phyloP scores from a whole-genome alignment of 2,113 vertebrate genomes.

The Nipponia nippon region DNA sequence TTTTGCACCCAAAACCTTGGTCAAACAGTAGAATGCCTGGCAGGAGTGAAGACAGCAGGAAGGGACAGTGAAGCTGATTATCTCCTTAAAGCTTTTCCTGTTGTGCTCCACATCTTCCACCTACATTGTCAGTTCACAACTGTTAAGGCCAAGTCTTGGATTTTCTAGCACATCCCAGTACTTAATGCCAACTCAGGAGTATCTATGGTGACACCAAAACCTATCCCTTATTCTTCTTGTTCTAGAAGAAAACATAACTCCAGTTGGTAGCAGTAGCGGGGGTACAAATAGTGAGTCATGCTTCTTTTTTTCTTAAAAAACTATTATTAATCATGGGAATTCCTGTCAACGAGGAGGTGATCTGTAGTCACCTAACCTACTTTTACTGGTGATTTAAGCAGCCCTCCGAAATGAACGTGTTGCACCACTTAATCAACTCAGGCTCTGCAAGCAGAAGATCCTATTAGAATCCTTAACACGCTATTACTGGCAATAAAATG shows the following conservation, averaged over 20 bases:
- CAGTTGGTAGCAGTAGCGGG: background rate
- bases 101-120: background rate
- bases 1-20: background rate
- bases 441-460: conserved; percentile 14
- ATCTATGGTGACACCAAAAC: background rate
- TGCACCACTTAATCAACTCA: conserved; percentile 4
- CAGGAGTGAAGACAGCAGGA: background rate
- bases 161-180: background rate
- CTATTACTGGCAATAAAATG: conserved; percentile 7
- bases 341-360: conserved; percentile 39
- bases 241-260: conserved; percentile 9
- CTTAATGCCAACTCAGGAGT: background rate
- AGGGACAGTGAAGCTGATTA: background rate
- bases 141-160: background rate
- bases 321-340: conserved; percentile 53
- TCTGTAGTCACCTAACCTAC: conserved; percentile 47
- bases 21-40: background rate
- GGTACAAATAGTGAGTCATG: conserved; percentile 49
- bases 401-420: background rate
- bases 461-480: conserved; percentile 17
- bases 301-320: background rate
- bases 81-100: background rate
- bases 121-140: background rate
- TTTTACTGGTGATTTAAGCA: conserved; percentile 37
- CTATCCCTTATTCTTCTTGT: background rate